phyloP scores from a whole-genome alignment of 2,797 vertebrate species.

The Phylloscopus collybita region DNA sequence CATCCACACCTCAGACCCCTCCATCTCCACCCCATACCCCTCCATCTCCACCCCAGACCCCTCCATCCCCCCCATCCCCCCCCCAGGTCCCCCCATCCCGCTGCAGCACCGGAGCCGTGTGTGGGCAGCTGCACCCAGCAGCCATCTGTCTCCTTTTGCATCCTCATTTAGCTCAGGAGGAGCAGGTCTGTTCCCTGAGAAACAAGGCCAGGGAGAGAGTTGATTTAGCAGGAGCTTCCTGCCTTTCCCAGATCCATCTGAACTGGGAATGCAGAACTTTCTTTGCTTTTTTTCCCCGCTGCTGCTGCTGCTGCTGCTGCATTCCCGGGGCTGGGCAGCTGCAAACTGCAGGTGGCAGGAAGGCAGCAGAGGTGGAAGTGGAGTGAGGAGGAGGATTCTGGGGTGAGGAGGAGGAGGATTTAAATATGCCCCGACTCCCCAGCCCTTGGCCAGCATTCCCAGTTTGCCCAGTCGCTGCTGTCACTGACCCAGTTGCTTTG shows the following conservation, averaged over 20 bases:
- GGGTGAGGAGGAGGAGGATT: not conserved
- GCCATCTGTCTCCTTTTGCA: not conserved
- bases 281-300: not conserved
- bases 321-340: not conserved
- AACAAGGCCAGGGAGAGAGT: not conserved
- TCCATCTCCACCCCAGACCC: not conserved
- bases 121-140: not conserved
- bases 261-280: not conserved
- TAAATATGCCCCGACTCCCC: not conserved
- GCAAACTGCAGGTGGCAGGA: not conserved
- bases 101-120: not conserved
- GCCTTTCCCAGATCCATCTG: not conserved
- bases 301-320: not conserved
- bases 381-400: not conserved
- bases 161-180: conserved; percentile 1
- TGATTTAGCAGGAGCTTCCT: conserved; percentile 9
- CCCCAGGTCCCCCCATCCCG: not conserved
- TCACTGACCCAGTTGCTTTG: not conserved
- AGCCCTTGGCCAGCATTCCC: not conserved
- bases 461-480: not conserved
- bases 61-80: not conserved
- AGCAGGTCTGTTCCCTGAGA: not conserved
- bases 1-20: not conserved
- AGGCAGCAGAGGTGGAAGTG: not conserved
- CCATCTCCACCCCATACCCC: too few relatives aligned